Base-by-base conservation (phyloP, 2,113 vertebrate genomes). In the Aspiorhynchus laticeps region DNA sequence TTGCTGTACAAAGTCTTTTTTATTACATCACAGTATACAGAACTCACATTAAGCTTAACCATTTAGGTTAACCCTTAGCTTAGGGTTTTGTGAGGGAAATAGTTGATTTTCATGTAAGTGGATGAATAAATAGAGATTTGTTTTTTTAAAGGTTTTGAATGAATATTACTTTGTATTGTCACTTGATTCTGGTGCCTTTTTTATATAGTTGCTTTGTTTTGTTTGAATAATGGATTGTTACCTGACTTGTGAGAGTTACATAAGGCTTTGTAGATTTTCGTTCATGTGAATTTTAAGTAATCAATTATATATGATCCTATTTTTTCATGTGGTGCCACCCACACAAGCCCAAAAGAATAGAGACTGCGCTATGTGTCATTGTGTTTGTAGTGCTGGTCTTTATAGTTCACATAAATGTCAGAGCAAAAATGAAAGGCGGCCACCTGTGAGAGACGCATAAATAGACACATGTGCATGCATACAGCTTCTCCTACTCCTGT, bases 381-480 rank as follows among this genome's bases (percentile, higher is more conserved):
- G 38, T 88, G 56, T 86, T 86, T 87, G 85, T 81, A 87, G 76
- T 69, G 33, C 31, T 56, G 78, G 63, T 51, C 88, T 86, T 85
- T 88, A 75, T 65, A 85, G 77, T 73, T 87, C 86, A 87, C 2
- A 51, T 12, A 80, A 88, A 89, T 87, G 85, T 89, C 88, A 87
- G 81, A n/a, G 31, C 46, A 73, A 51, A 48, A 36, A 80, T 80
- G 73, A 89, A 88, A 81, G 51, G 56, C 17, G n/a, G 69, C 9
- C 28, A 86, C 74, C 74, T 65, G 21, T 41, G 74, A 84, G 80
- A 74, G n/a, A 51, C 69, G 78, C 51, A 48, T 65, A 43, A 41
- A 88, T 53, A 79, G 28, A 73, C 9, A n/a, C 21, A 17, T 53
- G 82, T 61, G 7, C 59, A 79, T 43, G 71, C 38, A 56, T 28